Evolutionary conservation across 2,888 invertebrate species (phyloP).

Genomic region (Biston betularia): DNA sequence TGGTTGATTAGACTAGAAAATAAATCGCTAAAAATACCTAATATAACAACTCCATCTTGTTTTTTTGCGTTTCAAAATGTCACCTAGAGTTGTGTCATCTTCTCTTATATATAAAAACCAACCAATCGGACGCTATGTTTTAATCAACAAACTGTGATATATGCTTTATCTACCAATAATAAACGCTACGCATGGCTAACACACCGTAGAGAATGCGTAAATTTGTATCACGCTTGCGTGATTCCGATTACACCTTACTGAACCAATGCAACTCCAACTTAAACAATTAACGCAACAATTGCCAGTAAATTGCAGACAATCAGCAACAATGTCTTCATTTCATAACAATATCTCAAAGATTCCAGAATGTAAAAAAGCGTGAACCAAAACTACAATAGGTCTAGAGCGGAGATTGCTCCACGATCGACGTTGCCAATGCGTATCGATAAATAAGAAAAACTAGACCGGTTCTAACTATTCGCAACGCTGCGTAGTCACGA

Average conservation of each 20-base stretch:
- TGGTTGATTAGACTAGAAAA: slow-evolving; percentile 13
- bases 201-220: slow-evolving; percentile 50
- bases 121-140: background rate
- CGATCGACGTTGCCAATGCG: slow-evolving; percentile 55
- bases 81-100: too few species aligned
- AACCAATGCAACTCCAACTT: slow-evolving; percentile 20
- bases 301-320: slow-evolving; percentile 25
- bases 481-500: slow-evolving; percentile 17
- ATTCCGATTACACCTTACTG: slow-evolving; percentile 14
- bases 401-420: slow-evolving; percentile 59
- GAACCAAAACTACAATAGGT: slow-evolving; percentile 60
- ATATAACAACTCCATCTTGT: background rate
- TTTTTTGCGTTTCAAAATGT: background rate
- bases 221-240: slow-evolving; percentile 27
- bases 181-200: slow-evolving; percentile 58
- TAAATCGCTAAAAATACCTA: background rate
- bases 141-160: slow-evolving; percentile 1
- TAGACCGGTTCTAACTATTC: slow-evolving; percentile 51
- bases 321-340: slow-evolving; percentile 44
- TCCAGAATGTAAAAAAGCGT: slow-evolving; percentile 54
- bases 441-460: slow-evolving; percentile 63
- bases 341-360: slow-evolving; percentile 47
- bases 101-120: background rate
- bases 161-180: slow-evolving; percentile 53
- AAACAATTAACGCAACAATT: slow-evolving; percentile 21